A percentile compares a stretch with the other conserved stretches of the same genome.
phyloP scores from a whole-genome alignment of 2,113 vertebrate genomes.

The Phoxinus phoxinus region DNA sequence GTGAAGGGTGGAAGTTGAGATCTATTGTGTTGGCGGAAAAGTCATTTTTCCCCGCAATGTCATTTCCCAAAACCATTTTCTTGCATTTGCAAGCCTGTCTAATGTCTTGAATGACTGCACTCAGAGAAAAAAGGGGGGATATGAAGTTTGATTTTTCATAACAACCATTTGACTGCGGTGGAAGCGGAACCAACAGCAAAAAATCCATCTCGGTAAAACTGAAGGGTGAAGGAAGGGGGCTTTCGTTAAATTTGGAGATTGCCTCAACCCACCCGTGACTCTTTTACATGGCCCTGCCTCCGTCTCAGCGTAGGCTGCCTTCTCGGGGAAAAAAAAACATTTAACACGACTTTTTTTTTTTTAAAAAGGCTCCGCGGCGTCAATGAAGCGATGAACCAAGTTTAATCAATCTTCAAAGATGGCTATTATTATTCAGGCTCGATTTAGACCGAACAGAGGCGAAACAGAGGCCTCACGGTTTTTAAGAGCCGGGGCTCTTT shows the following conservation, averaged over 20 bases:
- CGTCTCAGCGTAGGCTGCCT: not conserved
- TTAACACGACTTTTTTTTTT: not conserved
- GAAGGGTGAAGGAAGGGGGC: constrained; percentile 50
- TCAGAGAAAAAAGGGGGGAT: constrained; percentile 56
- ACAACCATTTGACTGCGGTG: constrained; percentile 68
- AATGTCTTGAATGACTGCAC: constrained; percentile 71
- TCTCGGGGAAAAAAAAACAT: not conserved
- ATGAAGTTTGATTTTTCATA: constrained; percentile 69
- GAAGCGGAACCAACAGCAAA: constrained; percentile 67
- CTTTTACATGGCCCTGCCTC: constrained; percentile 54
- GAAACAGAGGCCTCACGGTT: constrained; percentile 34
- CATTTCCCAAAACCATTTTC: constrained; percentile 56
- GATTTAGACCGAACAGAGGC: constrained; percentile 47
- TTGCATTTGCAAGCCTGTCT: constrained; percentile 56
- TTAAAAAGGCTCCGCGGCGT: constrained; percentile 32
- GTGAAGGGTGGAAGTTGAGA: constrained; percentile 35
- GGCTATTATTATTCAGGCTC: constrained; percentile 55
- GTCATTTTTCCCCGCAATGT: constrained; percentile 43
- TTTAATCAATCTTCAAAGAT: constrained; percentile 62
- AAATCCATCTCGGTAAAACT: constrained; percentile 61
- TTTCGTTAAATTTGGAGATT: constrained; percentile 70
- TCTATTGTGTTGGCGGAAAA: constrained; percentile 49
- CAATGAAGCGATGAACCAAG: constrained; percentile 56
- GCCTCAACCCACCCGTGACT: constrained; percentile 65
- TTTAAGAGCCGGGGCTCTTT: constrained; percentile 46